These are phyloP conservation scores for Dasyornis broadbenti DNA, from an alignment of 2,113 vertebrate genomes.

Conservation along the genomic window DNA sequence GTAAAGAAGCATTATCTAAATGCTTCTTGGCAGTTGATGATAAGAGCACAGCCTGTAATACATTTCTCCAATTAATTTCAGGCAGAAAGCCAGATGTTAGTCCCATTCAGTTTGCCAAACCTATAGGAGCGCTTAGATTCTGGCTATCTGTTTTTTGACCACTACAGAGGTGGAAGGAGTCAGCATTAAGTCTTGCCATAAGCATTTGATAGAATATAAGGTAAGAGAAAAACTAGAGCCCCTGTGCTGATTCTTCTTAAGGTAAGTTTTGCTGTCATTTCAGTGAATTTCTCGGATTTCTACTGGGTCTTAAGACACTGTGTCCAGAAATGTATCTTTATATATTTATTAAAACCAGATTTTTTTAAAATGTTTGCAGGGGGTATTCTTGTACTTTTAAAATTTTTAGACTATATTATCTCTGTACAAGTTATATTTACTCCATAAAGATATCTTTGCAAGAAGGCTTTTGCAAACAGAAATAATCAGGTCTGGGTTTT, in stretches of 20 bases:
- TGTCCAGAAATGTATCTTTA: background rate
- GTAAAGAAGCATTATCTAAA: conserved; percentile 44
- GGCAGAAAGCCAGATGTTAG: conserved; percentile 44
- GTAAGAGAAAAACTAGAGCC: background rate
- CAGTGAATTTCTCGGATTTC: background rate
- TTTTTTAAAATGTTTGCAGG: background rate
- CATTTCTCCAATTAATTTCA: conserved; percentile 55
- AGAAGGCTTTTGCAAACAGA: background rate
- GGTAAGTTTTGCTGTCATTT: background rate
- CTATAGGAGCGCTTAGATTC: background rate
- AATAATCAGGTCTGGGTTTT: background rate
- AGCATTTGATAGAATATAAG: background rate
- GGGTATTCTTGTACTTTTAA: background rate
- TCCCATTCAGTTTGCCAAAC: background rate
- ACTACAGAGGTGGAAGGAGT: background rate
- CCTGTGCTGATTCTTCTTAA: background rate
- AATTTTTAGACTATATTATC: background rate
- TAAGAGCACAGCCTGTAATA: conserved; percentile 50
- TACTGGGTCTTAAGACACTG: background rate
- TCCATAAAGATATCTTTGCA: background rate
- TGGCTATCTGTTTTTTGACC: background rate
- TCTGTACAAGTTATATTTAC: background rate
- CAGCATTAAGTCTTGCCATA: background rate
- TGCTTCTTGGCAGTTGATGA: conserved; percentile 49
- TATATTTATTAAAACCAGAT: background rate